These are phyloP conservation scores for Scaptomyza flava DNA, from an alignment of 2,888 invertebrate genomes.

Conservation along the genomic window DNA sequence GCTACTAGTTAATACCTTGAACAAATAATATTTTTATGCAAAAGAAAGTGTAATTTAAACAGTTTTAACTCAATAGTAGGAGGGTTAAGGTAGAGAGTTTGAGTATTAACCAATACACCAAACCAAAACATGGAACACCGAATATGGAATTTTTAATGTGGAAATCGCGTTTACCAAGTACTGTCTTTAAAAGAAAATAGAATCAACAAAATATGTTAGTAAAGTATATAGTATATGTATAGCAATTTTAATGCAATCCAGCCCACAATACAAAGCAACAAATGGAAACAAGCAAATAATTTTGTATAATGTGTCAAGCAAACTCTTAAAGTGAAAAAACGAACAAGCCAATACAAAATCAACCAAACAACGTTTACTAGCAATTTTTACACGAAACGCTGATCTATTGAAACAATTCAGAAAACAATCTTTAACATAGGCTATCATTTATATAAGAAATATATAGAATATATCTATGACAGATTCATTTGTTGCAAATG, in stretches of 20 bases:
- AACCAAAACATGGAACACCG: conserved; percentile 69
- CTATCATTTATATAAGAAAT: conserved; percentile 56
- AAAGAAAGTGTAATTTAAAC: conserved; percentile 46
- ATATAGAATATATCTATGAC: conserved; percentile 60
- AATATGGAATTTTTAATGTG: conserved; percentile 64
- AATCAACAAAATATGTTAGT: conserved; percentile 48
- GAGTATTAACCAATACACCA: conserved; percentile 15
- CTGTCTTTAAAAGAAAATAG: conserved; percentile 49
- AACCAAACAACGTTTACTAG: conserved; percentile 63
- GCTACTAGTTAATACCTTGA: conserved; percentile 56
- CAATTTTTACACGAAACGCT: conserved; percentile 57
- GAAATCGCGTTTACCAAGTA: conserved; percentile 43
- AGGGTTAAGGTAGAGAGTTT: neutral
- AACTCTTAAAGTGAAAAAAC: conserved; percentile 17
- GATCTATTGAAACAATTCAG: conserved; percentile 51
- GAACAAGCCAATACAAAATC: conserved; percentile 1
- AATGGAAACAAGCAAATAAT: conserved; percentile 49
- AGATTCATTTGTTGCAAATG: conserved; percentile 22
- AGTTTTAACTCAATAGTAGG: conserved; percentile 42
- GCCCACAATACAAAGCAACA: conserved; percentile 66
- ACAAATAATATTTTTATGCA: conserved; percentile 39
- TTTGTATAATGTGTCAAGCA: conserved; percentile 56
- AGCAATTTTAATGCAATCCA: conserved; percentile 51
- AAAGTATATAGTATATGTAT: conserved; percentile 12
- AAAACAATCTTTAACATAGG: conserved; percentile 58